Percentiles rank a stretch among this genome's conserved stretches.
Evolutionary conservation across 2,888 invertebrate genomes (phyloP).

Genomic region (Sesia bembeciformis): DNA sequence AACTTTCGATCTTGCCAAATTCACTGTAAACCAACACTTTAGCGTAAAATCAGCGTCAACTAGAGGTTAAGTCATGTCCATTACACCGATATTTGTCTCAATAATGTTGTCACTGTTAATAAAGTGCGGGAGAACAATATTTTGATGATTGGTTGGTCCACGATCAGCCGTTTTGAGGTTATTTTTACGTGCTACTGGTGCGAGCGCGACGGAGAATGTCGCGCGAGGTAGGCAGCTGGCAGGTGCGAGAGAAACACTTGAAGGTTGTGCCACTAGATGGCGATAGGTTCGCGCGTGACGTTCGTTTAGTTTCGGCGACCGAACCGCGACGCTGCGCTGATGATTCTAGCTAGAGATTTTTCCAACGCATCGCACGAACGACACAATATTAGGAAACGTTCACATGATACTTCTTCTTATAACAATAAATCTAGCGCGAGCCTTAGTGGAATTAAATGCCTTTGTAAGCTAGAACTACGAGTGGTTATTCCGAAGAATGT

Average conservation of each 20-base stretch:
- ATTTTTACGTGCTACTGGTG: slow-evolving; percentile 69
- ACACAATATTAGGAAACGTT: slow-evolving; percentile 40
- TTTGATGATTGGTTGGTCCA: slow-evolving; percentile 49
- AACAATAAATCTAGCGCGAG: too few species aligned
- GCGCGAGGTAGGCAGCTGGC: slow-evolving; percentile 23
- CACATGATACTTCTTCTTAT: slow-evolving; percentile 21
- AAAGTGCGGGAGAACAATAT: slow-evolving; percentile 43
- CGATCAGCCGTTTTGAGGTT: slow-evolving; percentile 64
- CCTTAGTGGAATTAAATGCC: too few species aligned
- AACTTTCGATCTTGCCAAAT: slow-evolving; percentile 62
- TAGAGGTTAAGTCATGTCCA: slow-evolving; percentile 32
- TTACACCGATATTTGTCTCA: slow-evolving; percentile 34
- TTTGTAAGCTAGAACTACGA: too few species aligned
- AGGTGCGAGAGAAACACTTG: slow-evolving; percentile 42
- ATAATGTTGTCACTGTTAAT: slow-evolving; percentile 42
- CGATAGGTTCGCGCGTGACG: slow-evolving; percentile 47
- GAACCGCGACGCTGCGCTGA: slow-evolving; percentile 64
- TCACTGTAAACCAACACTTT: slow-evolving; percentile 48
- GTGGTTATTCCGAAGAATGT: too few species aligned
- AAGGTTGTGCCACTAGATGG: slow-evolving; percentile 49
- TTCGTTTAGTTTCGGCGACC: slow-evolving; percentile 61
- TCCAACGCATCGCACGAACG: slow-evolving; percentile 61
- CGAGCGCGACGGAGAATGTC: slow-evolving; percentile 66
- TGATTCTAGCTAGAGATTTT: slow-evolving; percentile 70
- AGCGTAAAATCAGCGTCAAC: slow-evolving; percentile 24